phyloP scores from a whole-genome alignment of 2,888 invertebrate species.

The Acanthosoma haemorrhoidale region DNA sequence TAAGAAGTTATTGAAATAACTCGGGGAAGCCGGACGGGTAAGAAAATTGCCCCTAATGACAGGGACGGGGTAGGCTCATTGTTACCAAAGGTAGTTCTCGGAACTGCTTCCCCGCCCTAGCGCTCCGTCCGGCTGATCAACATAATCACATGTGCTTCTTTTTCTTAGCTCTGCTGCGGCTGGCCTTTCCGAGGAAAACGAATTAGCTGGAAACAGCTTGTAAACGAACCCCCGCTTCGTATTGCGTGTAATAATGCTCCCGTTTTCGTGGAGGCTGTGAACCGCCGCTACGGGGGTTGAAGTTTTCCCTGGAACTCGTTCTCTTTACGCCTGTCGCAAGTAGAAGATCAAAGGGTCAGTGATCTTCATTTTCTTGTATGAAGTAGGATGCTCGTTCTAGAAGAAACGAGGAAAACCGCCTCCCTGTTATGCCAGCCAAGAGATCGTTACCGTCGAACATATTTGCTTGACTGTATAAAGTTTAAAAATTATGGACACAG shows the following conservation, averaged over 20 bases:
- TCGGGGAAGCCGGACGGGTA: background rate
- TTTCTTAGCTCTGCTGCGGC: background rate
- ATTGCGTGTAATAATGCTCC: background rate
- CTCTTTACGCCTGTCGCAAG: too few species aligned
- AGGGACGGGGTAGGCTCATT: background rate
- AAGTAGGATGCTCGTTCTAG: too few species aligned
- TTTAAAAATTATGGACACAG: too few species aligned
- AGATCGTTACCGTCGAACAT: too few species aligned
- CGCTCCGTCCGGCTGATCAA: background rate
- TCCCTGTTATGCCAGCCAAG: too few species aligned
- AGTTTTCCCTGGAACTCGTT: too few species aligned
- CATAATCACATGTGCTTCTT: background rate
- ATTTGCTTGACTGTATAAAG: too few species aligned
- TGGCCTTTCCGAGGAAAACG: background rate
- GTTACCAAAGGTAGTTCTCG: background rate
- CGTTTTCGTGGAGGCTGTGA: too few species aligned
- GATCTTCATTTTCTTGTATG: too few species aligned
- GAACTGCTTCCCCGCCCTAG: background rate
- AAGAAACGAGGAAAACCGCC: too few species aligned
- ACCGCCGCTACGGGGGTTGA: too few species aligned
- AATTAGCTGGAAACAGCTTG: background rate
- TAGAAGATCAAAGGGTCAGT: too few species aligned
- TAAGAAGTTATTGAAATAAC: background rate
- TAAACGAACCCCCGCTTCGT: background rate
- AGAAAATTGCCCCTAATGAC: background rate